These are phyloP conservation scores for Latrodectus elegans DNA, from an alignment of 2,888 invertebrate genomes.

Conservation along the genomic window DNA sequence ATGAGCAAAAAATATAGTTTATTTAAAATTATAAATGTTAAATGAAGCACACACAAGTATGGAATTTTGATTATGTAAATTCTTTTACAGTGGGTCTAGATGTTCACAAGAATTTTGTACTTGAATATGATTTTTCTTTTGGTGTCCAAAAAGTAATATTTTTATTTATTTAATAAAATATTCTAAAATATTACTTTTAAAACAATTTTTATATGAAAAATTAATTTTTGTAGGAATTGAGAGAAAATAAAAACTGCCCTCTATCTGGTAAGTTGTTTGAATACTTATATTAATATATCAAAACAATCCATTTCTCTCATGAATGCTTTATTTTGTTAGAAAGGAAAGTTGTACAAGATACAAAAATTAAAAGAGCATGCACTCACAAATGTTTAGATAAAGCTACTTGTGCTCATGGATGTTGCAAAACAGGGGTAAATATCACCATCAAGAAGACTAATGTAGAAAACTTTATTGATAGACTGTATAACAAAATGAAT, in stretches of 20 bases:
- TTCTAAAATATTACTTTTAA: neutral
- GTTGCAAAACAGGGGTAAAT: slow-evolving; percentile 73
- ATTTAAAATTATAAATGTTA: too few species aligned
- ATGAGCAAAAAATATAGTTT: too few species aligned
- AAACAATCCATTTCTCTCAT: too few species aligned
- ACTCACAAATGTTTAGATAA: slow-evolving; percentile 73
- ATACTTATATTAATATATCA: too few species aligned
- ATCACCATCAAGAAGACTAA: neutral
- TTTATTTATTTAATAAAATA: neutral
- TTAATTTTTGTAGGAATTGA: too few species aligned
- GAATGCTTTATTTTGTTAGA: too few species aligned
- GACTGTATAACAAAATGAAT: slow-evolving; percentile 31
- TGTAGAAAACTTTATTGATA: slow-evolving; percentile 33
- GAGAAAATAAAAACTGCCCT: neutral
- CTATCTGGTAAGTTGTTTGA: neutral
- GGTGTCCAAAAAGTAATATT: slow-evolving; percentile 18
- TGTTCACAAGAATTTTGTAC: slow-evolving; percentile 26
- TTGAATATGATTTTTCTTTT: slow-evolving; percentile 1
- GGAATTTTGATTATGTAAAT: too few species aligned
- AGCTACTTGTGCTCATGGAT: slow-evolving; percentile 73
- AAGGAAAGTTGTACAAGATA: too few species aligned
- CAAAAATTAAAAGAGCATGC: slow-evolving; percentile 65
- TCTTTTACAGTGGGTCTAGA: slow-evolving; percentile 44
- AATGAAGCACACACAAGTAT: too few species aligned
- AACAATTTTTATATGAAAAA: neutral